A percentile compares a stretch with the other conserved stretches of the same genome.
Conservation (phyloP, 2,888 invertebrate species). For the Dicyrtomina minuta region DNA sequence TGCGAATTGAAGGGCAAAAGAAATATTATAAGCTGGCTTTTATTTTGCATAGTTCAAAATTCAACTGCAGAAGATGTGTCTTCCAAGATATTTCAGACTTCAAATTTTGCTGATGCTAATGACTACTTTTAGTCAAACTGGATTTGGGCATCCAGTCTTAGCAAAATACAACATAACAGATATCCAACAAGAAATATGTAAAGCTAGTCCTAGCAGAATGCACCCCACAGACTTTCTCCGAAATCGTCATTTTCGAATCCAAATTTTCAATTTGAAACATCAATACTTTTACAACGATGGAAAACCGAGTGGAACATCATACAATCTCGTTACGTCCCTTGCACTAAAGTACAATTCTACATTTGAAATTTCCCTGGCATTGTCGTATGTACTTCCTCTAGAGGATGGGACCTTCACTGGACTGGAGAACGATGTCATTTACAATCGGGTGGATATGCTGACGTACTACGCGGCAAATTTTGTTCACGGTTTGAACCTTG, state of each 20-base stretch:
- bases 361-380: background rate
- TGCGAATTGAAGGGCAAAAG: too few species aligned
- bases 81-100: too few species aligned
- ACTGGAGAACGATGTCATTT: background rate
- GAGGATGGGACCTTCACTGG: background rate
- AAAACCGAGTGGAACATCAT: background rate
- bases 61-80: too few species aligned
- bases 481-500: background rate
- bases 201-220: too few species aligned
- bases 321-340: background rate
- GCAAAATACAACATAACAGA: too few species aligned
- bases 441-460: background rate
- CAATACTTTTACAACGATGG: background rate
- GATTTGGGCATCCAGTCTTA: too few species aligned
- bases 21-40: too few species aligned
- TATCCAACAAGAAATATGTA: too few species aligned
- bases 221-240: constrained; percentile 1
- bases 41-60: too few species aligned
- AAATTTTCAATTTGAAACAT: background rate
- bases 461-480: background rate
- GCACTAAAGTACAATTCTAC: background rate
- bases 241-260: constrained; percentile 1
- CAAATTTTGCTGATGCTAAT: too few species aligned
- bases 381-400: background rate
- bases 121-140: too few species aligned